Evolutionary conservation across 2,113 vertebrate genomes (phyloP).

Genomic region (Marmota flaviventris): DNA sequence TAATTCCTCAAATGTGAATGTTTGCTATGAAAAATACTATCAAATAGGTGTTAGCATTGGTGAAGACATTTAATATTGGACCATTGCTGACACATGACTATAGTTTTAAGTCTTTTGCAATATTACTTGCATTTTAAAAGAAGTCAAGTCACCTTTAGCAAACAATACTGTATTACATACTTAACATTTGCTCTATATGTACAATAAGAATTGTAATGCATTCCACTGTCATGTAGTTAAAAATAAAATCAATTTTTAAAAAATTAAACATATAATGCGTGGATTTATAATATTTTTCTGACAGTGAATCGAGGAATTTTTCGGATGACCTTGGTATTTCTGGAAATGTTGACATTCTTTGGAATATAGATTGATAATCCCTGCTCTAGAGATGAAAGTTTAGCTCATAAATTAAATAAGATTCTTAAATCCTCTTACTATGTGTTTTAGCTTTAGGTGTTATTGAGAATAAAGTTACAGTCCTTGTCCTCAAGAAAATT

Average conservation of each 20-base stretch:
- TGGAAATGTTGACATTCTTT: background rate
- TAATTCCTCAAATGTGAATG: background rate
- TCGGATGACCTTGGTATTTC: background rate
- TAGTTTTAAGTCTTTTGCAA: too few species aligned
- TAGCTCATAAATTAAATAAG: background rate
- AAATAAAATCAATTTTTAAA: too few species aligned
- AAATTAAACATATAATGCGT: background rate
- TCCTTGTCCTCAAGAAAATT: background rate
- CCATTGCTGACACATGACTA: too few species aligned
- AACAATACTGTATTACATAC: too few species aligned
- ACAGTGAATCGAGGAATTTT: background rate
- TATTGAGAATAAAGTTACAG: background rate
- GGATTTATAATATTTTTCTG: background rate
- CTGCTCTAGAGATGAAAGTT: background rate
- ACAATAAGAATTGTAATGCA: too few species aligned
- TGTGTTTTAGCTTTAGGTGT: background rate
- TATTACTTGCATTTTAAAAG: too few species aligned
- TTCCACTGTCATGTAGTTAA: too few species aligned
- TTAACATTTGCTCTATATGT: too few species aligned
- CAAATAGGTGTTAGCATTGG: background rate
- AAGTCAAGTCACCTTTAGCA: too few species aligned
- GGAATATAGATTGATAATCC: background rate
- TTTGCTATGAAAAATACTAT: background rate
- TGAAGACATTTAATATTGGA: background rate
- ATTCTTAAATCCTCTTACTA: background rate